phyloP scores from a whole-genome alignment of 2,113 vertebrate genomes.

The Antennarius striatus region DNA sequence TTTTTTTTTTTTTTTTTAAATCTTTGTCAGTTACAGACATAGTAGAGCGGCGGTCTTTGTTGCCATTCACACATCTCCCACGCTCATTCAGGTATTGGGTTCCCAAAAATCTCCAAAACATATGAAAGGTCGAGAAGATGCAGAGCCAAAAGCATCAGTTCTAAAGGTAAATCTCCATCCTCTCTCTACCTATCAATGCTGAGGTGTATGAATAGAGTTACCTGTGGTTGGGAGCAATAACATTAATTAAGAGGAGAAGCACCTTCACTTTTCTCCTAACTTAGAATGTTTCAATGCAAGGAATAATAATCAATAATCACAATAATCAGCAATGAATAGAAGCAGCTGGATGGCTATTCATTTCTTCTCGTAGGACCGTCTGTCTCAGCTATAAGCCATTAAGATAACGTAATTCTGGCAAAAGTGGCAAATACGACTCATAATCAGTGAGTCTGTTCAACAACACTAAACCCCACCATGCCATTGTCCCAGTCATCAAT shows the following conservation, averaged over 20 bases:
- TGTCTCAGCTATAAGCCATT: too few relatives aligned
- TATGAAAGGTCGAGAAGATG: slow-evolving; percentile 35
- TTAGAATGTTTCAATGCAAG: too few relatives aligned
- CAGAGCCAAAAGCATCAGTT: slow-evolving; percentile 16
- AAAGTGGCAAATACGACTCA: too few relatives aligned
- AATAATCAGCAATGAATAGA: too few relatives aligned
- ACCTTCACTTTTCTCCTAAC: too few relatives aligned
- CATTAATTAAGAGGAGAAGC: neutral
- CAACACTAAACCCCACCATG: too few relatives aligned
- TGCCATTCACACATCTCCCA: slow-evolving; percentile 25
- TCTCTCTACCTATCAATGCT: neutral
- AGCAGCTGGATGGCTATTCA: too few relatives aligned
- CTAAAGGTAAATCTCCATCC: neutral
- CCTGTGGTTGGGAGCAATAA: neutral
- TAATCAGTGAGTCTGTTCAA: too few relatives aligned
- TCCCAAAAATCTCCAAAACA: slow-evolving; percentile 35
- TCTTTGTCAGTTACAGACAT: slow-evolving; percentile 72
- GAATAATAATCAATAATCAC: too few relatives aligned
- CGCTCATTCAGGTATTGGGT: slow-evolving; percentile 44
- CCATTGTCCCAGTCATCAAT: too few relatives aligned
- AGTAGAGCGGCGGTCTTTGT: slow-evolving; percentile 49
- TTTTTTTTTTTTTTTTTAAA: slow-evolving; percentile 71
- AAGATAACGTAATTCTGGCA: too few relatives aligned
- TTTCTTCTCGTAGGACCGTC: too few relatives aligned
- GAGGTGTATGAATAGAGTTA: neutral